Percentiles rank a stretch among this genome's conserved stretches.
These are phyloP conservation scores for Chionodraco myersi DNA, from an alignment of 2,113 vertebrate species.

Conservation along the genomic window DNA sequence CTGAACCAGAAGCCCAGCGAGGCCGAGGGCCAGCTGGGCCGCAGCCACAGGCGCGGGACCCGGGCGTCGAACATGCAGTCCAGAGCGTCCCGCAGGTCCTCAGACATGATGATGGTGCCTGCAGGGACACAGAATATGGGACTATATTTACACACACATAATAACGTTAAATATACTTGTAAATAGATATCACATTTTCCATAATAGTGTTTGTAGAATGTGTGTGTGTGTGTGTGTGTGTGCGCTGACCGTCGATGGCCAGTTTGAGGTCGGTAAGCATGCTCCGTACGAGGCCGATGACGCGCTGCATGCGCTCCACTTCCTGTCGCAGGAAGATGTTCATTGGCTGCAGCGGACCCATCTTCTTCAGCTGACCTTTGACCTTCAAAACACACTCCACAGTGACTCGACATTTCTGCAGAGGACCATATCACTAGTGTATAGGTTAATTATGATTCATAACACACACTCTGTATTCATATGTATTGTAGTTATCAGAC, in stretches of 20 bases:
- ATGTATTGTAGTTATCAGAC: too few relatives aligned
- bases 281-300: conserved; percentile 82
- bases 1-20: conserved; percentile 91
- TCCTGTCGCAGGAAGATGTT: conserved; percentile 90
- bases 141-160: not conserved
- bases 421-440: too few relatives aligned
- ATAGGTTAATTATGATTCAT: too few relatives aligned
- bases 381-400: conserved; percentile 75
- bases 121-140: not conserved
- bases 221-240: conserved; percentile 5
- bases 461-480: too few relatives aligned
- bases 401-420: too few relatives aligned
- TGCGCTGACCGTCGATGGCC: conserved; percentile 85
- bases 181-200: too few relatives aligned
- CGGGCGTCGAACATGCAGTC: conserved; percentile 87
- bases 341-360: conserved; percentile 86
- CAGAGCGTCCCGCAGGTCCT: conserved; percentile 87
- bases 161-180: too few relatives aligned
- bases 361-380: conserved; percentile 84
- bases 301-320: conserved; percentile 87
- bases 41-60: conserved; percentile 86
- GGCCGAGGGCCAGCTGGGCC: conserved; percentile 86
- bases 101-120: conserved; percentile 90
- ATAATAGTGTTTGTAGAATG: not conserved
- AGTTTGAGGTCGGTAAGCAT: conserved; percentile 87